phyloP scores from a whole-genome alignment of 2,888 invertebrate genomes.

The Limenitis camilla region DNA sequence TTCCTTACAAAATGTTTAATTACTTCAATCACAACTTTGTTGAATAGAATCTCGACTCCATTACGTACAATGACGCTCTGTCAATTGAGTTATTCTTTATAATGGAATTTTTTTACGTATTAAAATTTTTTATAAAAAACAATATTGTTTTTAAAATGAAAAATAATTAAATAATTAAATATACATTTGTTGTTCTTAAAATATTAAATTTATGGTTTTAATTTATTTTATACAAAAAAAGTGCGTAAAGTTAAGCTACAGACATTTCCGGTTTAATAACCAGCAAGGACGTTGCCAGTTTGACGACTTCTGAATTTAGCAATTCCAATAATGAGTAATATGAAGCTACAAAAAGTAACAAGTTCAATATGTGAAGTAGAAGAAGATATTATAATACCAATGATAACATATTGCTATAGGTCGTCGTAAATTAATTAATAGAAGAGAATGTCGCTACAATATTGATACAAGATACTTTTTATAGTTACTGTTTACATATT shows the following conservation, averaged over 20 bases:
- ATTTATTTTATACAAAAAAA: conserved; percentile 11
- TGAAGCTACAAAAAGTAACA: conserved; percentile 9
- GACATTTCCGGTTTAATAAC: conserved; percentile 38
- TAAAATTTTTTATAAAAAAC: neutral
- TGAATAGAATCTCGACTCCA: conserved; percentile 73
- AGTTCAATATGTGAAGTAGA: neutral
- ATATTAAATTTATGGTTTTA: neutral
- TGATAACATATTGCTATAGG: no score
- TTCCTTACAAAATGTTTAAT: conserved; percentile 42
- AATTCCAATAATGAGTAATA: conserved; percentile 28
- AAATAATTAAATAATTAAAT: neutral
- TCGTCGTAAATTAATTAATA: no score
- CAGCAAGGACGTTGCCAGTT: conserved; percentile 63
- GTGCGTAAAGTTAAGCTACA: conserved; percentile 9
- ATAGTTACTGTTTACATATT: no score
- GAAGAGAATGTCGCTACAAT: no score
- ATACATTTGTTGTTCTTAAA: neutral
- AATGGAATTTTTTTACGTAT: conserved; percentile 44
- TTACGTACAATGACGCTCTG: conserved; percentile 79
- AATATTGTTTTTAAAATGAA: neutral
- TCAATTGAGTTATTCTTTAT: conserved; percentile 55
- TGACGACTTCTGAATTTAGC: conserved; percentile 71
- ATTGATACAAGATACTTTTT: no score
- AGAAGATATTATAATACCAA: neutral
- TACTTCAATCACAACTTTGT: conserved; percentile 46